Conservation (phyloP, 2,888 invertebrate species). For the Calliopum simillimum region DNA sequence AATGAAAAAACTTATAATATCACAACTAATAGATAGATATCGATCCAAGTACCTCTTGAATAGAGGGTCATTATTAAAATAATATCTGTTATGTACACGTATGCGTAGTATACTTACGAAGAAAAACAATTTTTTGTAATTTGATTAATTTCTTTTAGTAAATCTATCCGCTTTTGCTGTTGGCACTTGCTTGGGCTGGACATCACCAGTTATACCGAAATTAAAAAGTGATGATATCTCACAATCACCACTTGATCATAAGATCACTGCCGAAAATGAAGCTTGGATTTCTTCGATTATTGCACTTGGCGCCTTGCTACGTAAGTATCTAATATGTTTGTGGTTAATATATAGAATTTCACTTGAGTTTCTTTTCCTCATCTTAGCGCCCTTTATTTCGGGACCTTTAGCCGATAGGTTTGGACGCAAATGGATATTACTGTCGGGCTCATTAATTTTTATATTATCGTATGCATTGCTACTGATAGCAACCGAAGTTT, state of each 20-base stretch:
- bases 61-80: background rate
- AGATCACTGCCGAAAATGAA: conserved; percentile 69
- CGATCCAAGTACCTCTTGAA: no score
- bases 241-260: conserved; percentile 68
- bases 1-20: no score
- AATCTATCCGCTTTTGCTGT: conserved; percentile 77
- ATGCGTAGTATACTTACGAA: background rate
- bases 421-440: conserved; percentile 77
- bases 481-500: conserved; percentile 72
- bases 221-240: conserved; percentile 65
- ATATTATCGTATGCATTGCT: conserved; percentile 78
- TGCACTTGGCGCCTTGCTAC: conserved; percentile 76
- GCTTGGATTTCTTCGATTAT: conserved; percentile 82
- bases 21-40: no score
- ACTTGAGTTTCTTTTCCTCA: no score
- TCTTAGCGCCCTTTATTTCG: conserved; percentile 75
- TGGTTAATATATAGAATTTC: no score
- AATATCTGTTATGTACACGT: conserved; percentile 2
- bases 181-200: conserved; percentile 80
- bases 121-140: no score
- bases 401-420: conserved; percentile 75
- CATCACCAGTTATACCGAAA: conserved; percentile 77
- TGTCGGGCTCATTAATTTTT: conserved; percentile 75
- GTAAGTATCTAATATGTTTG: conserved; percentile 68
- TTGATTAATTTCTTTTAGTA: conserved; percentile 70